These are phyloP conservation scores for Solea solea DNA, from an alignment of 2,113 vertebrate species.

Conservation along the genomic window DNA sequence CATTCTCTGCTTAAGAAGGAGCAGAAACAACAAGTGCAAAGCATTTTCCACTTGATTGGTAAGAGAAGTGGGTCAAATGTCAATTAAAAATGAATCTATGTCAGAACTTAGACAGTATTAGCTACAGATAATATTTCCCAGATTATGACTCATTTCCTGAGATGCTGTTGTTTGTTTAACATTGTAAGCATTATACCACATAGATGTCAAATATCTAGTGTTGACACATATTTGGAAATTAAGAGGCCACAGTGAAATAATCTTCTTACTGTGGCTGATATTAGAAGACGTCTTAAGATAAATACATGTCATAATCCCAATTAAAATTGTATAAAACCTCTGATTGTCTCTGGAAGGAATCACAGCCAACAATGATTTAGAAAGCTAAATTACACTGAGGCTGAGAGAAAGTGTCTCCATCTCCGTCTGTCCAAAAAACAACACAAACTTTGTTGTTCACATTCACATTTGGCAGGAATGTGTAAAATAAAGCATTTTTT, in stretches of 20 bases:
- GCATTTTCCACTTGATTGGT: neutral
- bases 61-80: slow-evolving; percentile 46
- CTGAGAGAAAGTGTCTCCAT: neutral
- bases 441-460: slow-evolving; percentile 16
- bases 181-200: slow-evolving; percentile 40
- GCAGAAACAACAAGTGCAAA: slow-evolving; percentile 13
- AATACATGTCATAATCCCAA: slow-evolving; percentile 68
- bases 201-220: slow-evolving; percentile 29
- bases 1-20: neutral
- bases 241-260: slow-evolving; percentile 54
- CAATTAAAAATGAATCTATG: slow-evolving; percentile 51
- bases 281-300: slow-evolving; percentile 45
- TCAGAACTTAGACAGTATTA: slow-evolving; percentile 45
- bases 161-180: slow-evolving; percentile 42
- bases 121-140: slow-evolving; percentile 51
- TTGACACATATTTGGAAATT: slow-evolving; percentile 66
- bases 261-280: slow-evolving; percentile 64
- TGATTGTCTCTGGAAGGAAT: slow-evolving; percentile 2
- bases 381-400: slow-evolving; percentile 1
- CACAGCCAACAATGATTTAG: slow-evolving; percentile 11
- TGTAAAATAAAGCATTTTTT: slow-evolving; percentile 42
- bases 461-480: slow-evolving; percentile 19
- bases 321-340: slow-evolving; percentile 35
- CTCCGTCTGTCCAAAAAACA: neutral
- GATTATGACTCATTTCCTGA: slow-evolving; percentile 41